Conservation (phyloP, 2,888 invertebrate species). For the Meghimatium bilineatum region DNA sequence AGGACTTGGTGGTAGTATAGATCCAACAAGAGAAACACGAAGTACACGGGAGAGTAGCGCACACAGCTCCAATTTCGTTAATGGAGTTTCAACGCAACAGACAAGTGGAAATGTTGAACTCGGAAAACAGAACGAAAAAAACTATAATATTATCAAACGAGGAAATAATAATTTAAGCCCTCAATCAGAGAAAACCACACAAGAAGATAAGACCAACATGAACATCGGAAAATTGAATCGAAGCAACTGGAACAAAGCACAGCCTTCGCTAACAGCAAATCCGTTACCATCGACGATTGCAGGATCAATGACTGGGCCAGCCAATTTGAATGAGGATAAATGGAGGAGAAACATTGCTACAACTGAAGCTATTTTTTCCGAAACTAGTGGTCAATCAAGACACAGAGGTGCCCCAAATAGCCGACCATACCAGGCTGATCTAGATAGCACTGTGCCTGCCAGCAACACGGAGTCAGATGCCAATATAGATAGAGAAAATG, state of each 20-base stretch:
- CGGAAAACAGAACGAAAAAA: neutral
- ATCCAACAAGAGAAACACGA: neutral
- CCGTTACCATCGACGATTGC: neutral
- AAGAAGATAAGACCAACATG: neutral
- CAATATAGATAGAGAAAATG: neutral
- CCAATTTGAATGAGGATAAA: neutral
- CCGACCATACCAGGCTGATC: neutral
- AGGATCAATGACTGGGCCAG: neutral
- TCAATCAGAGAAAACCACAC: neutral
- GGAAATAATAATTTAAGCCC: neutral
- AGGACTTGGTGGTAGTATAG: neutral
- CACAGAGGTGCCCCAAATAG: neutral
- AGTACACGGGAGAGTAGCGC: neutral
- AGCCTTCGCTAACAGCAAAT: neutral
- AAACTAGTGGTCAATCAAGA: neutral
- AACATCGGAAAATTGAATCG: neutral
- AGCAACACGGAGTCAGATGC: neutral
- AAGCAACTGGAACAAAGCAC: neutral
- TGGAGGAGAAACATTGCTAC: neutral
- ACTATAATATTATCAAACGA: neutral
- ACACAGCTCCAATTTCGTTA: neutral
- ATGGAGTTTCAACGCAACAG: neutral
- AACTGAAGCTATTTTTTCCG: neutral
- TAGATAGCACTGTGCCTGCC: neutral
- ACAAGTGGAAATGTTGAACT: neutral